These are phyloP conservation scores for Liparis tanakae DNA, from an alignment of 2,797 vertebrate genomes.

Conservation along the genomic window DNA sequence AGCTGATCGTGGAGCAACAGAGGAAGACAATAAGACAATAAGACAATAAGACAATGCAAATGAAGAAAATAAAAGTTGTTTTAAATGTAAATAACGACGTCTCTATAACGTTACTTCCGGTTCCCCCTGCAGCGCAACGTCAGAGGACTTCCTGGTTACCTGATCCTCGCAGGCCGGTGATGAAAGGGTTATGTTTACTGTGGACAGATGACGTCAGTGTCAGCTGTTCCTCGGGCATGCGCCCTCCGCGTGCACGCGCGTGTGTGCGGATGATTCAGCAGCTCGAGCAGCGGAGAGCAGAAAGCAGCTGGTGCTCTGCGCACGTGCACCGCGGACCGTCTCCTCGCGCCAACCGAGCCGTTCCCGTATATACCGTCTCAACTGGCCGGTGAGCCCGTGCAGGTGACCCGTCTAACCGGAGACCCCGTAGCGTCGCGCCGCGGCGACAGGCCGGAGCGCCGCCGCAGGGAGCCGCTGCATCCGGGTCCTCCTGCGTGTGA, in stretches of 20 bases:
- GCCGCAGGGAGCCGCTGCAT: not conserved
- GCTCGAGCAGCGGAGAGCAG: slow-evolving; percentile 15
- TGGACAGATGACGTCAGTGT: slow-evolving; percentile 54
- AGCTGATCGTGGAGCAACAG: too few species aligned
- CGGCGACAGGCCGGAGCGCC: slow-evolving; percentile 28
- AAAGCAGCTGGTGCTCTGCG: not conserved
- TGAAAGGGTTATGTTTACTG: slow-evolving; percentile 67
- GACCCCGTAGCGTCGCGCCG: slow-evolving; percentile 6
- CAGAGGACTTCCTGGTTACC: not conserved
- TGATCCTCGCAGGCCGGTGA: not conserved
- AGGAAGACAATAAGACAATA: too few species aligned
- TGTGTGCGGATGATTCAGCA: slow-evolving; percentile 67
- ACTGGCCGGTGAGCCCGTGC: not conserved
- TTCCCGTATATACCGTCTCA: not conserved
- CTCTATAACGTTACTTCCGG: too few species aligned
- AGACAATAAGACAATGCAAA: too few species aligned
- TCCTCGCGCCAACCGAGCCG: too few species aligned
- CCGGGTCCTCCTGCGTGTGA: too few species aligned
- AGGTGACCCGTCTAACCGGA: not conserved
- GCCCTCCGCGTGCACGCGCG: slow-evolving; percentile 5
- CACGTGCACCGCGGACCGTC: not conserved
- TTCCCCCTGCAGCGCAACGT: too few species aligned
- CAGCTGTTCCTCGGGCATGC: slow-evolving; percentile 56
- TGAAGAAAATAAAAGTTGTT: too few species aligned
- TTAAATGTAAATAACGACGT: too few species aligned